These are phyloP conservation scores for Cyprichromis sp. DNA, from an alignment of 2,113 vertebrate species.

Conservation along the genomic window DNA sequence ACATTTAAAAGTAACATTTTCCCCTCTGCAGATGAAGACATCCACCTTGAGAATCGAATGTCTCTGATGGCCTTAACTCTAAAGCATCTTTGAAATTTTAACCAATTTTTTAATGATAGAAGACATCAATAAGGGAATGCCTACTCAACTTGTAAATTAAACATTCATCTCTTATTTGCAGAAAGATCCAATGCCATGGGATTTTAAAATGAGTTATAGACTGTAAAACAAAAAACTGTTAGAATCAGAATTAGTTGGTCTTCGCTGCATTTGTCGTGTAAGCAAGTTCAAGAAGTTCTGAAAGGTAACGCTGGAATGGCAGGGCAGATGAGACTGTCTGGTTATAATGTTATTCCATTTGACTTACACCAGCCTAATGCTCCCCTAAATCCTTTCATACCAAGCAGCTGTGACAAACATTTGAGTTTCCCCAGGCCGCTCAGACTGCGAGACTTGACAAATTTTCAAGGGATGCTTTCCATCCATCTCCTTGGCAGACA, in stretches of 20 bases:
- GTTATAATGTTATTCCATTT: conserved; percentile 30
- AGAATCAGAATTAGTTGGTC: neutral
- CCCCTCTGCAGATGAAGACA: neutral
- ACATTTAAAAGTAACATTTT: conserved; percentile 25
- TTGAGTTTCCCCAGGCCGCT: conserved; percentile 26
- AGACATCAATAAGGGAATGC: neutral
- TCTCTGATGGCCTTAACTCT: neutral
- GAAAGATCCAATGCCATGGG: neutral
- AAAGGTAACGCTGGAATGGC: neutral
- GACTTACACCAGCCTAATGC: conserved; percentile 34
- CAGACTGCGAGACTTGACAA: neutral
- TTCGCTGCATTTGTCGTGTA: neutral
- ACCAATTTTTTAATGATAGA: neutral
- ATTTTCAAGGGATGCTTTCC: conserved; percentile 40
- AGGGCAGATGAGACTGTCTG: neutral
- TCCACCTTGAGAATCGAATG: neutral
- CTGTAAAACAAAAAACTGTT: neutral
- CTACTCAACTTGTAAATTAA: neutral
- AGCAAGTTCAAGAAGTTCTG: neutral
- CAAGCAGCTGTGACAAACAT: conserved; percentile 51
- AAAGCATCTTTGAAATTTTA: neutral
- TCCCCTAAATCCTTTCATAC: conserved; percentile 37
- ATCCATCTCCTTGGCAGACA: conserved; percentile 37
- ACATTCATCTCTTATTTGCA: neutral
- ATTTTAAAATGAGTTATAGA: neutral